Evolutionary conservation across 2,797 vertebrate genomes (phyloP), one percentile per base, ranked within the genome.

Genomic region (Danio aesculapii): DNA sequence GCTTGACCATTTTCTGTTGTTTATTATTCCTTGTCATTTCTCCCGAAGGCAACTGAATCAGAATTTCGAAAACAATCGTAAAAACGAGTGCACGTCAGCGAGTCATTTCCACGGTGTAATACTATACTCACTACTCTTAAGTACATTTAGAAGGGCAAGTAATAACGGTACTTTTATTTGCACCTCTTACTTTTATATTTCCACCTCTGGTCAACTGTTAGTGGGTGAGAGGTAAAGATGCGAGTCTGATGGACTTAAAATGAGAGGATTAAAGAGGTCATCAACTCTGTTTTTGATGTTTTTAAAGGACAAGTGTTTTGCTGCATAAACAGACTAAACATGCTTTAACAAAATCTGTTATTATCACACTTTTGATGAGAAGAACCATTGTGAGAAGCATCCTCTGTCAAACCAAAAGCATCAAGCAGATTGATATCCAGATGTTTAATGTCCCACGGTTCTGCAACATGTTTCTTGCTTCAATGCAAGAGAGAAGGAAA

Each of bases 391-490:
- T 74, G 52, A 59, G 70, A 74, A 81, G 57, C 61, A 50, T 81
- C 70, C 43, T 67, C 79, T 72, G 79, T 81, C 79, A 81, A 74
- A 74, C 50, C 70, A 58, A 61, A 71, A 74, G 12, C 70, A 74
- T 81, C 70, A 81, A 66, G 70, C 79, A 74, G 79, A 81, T 81
- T 81, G 79, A 81, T 81, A 73, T 74, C 79, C 79, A 81, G 79
- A 73, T 81, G 79, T 81, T 81, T 64, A 81, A 81, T 81, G 79
- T 81, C 61, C 79, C 79, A 74, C 70, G 52, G 79, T 81, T 74
- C 79, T 81, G 79, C 79, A 81, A 81, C 79, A 81, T 81, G 70
- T 74, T 81, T 74, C 61, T 74, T 81, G 78, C 78, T 81, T 81
- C 78, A 74, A 5, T 74, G 52, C 50, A 57, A 73, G 70, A 79